Percentiles rank a stretch among this genome's conserved stretches.
These are phyloP conservation scores for Bolborhynchus lineola DNA, from an alignment of 2,113 vertebrate genomes.

Conservation along the genomic window DNA sequence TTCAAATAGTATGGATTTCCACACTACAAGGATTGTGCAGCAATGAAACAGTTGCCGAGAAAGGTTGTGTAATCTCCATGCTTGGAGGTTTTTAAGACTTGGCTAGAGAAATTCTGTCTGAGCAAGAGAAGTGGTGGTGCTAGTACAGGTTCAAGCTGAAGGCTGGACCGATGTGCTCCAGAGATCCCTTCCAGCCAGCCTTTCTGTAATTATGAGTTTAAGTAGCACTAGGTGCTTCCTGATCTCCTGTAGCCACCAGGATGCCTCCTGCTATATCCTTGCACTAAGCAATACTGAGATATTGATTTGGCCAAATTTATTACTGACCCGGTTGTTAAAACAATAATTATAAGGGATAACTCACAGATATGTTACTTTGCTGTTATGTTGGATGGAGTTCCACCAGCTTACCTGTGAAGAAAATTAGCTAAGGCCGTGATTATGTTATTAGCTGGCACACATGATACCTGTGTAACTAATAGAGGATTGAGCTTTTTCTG, in stretches of 20 bases:
- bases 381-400: neutral
- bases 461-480: neutral
- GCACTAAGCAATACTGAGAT: neutral
- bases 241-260: neutral
- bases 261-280: neutral
- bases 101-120: neutral
- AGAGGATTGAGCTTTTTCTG: neutral
- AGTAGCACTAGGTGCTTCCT: neutral
- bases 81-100: neutral
- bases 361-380: neutral
- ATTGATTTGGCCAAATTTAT: neutral
- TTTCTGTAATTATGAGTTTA: neutral
- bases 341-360: neutral
- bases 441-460: neutral
- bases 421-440: neutral
- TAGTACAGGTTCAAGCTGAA: neutral
- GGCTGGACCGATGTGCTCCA: neutral
- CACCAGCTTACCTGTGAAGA: neutral
- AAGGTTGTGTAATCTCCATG: neutral
- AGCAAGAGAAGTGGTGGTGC: neutral
- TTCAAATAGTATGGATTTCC: neutral
- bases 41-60: neutral
- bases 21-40: fast-evolving
- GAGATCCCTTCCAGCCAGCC: neutral
- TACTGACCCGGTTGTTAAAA: neutral